Evolutionary conservation across 1,140 invertebrate species (phyloP).

Genomic region (Hestina assimilis): DNA sequence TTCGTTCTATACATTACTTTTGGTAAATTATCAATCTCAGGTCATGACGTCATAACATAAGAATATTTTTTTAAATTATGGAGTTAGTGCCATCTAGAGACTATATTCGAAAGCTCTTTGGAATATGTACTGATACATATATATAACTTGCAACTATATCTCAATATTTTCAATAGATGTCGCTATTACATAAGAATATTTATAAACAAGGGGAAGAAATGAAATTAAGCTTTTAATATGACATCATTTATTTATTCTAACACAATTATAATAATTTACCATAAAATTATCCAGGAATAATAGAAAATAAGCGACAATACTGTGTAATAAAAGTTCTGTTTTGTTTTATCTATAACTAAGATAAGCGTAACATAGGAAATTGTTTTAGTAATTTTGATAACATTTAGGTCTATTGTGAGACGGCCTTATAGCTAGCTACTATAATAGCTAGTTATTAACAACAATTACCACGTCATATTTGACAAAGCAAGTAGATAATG

Average conservation of each 20-base stretch:
- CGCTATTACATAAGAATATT: constrained; percentile 7
- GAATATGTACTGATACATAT: not conserved
- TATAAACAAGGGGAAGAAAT: too few relatives aligned
- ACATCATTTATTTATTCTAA: constrained; percentile 65
- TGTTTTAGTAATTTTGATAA: too few relatives aligned
- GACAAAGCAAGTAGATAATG: not conserved
- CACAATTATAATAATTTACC: constrained; percentile 24
- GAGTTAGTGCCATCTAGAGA: constrained; percentile 24
- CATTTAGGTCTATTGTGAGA: too few relatives aligned
- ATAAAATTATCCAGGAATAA: constrained; percentile 1
- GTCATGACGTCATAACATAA: not conserved
- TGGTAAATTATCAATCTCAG: not conserved
- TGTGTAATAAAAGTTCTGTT: not conserved
- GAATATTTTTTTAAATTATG: not conserved
- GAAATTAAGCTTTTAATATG: constrained; percentile 34
- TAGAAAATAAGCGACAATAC: not conserved
- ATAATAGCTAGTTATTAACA: too few relatives aligned
- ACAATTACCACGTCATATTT: too few relatives aligned
- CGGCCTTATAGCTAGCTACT: too few relatives aligned
- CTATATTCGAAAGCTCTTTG: not conserved
- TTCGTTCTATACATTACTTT: not conserved
- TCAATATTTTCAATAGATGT: constrained; percentile 22
- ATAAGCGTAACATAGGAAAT: not conserved
- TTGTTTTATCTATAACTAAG: not conserved
- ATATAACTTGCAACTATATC: not conserved